A percentile compares a stretch with the other conserved stretches of the same genome.
Evolutionary conservation across 2,797 vertebrate species (phyloP).

Genomic region (Sebastolobus altivelis): DNA sequence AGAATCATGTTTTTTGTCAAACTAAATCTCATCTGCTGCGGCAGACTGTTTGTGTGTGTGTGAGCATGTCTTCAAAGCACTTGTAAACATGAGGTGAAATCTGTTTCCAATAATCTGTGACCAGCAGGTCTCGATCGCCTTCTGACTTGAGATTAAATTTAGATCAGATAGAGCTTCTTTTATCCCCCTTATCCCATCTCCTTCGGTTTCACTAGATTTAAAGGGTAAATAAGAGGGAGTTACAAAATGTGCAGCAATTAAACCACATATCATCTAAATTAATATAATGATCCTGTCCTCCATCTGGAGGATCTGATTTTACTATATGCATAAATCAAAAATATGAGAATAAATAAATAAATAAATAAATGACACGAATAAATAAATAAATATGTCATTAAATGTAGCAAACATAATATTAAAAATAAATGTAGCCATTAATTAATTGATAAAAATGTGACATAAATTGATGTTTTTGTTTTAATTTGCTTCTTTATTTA

Average conservation of each 20-base stretch:
- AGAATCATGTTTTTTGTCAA: neutral
- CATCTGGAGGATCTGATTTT: neutral
- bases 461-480: too few relatives aligned
- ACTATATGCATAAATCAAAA: too few relatives aligned
- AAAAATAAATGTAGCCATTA: too few relatives aligned
- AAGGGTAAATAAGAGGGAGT: neutral
- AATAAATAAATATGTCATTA: too few relatives aligned
- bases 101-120: conserved; percentile 9
- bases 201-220: neutral
- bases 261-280: neutral
- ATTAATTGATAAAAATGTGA: too few relatives aligned
- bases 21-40: neutral
- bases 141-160: neutral
- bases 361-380: too few relatives aligned
- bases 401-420: too few relatives aligned
- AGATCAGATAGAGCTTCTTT: neutral
- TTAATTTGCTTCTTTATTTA: too few relatives aligned
- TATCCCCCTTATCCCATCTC: too few relatives aligned
- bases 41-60: neutral
- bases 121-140: neutral
- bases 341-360: too few relatives aligned
- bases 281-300: neutral
- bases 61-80: neutral
- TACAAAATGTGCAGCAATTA: neutral
- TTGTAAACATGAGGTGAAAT: neutral